Evolutionary conservation across 2,888 invertebrate genomes (phyloP).

Genomic region (Shargacucullia verbasci): DNA sequence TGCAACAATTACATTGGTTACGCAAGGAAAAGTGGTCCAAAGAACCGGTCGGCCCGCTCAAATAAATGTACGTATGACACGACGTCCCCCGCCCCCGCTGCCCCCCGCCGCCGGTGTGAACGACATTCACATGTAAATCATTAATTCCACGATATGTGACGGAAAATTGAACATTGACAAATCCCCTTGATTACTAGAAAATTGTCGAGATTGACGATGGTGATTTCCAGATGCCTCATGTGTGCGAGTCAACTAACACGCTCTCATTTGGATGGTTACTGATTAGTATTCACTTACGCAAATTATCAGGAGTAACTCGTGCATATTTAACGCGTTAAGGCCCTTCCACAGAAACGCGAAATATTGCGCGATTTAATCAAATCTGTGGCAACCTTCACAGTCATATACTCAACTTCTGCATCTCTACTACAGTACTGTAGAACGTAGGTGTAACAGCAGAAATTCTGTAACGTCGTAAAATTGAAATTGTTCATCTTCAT

Average conservation of each 20-base stretch:
- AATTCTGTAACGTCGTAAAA: slow-evolving; percentile 27
- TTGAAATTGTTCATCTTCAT: slow-evolving; percentile 27
- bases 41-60: slow-evolving; percentile 59
- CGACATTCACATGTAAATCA: slow-evolving; percentile 59
- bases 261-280: too few species aligned
- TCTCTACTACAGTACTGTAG: background rate
- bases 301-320: too few species aligned
- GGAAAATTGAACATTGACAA: slow-evolving; percentile 43
- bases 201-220: too few species aligned
- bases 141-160: slow-evolving; percentile 39
- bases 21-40: slow-evolving; percentile 58
- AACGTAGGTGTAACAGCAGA: background rate
- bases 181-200: slow-evolving; percentile 18
- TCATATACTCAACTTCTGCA: slow-evolving; percentile 9
- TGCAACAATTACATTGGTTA: slow-evolving; percentile 63
- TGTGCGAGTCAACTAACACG: too few species aligned
- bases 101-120: slow-evolving; percentile 45
- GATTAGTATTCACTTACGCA: too few species aligned
- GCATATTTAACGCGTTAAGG: too few species aligned
- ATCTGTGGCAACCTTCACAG: too few species aligned
- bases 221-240: slow-evolving; percentile 3
- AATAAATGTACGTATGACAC: slow-evolving; percentile 48
- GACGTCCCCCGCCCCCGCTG: slow-evolving; percentile 20
- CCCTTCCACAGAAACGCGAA: too few species aligned
- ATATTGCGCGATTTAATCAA: too few species aligned